A percentile compares a stretch with the other conserved stretches of the same genome.
These are phyloP conservation scores for Scaeva pyrastri DNA, from an alignment of 2,888 invertebrate species.

Conservation along the genomic window DNA sequence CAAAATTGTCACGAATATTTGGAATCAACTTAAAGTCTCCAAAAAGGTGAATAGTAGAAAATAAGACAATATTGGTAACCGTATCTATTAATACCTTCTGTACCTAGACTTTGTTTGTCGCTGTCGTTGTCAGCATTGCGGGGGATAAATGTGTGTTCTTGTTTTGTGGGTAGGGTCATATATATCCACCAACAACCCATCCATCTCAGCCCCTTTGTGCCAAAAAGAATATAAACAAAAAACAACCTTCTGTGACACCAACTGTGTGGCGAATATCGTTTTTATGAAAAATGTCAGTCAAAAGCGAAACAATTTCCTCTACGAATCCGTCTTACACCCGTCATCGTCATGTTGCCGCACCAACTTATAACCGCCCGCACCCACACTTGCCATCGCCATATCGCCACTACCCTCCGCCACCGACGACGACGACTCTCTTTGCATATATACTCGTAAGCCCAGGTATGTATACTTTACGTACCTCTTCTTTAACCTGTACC, in stretches of 20 bases:
- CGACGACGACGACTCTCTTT: not conserved
- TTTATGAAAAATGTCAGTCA: constrained; percentile 76
- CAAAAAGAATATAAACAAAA: constrained; percentile 12
- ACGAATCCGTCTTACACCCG: constrained; percentile 70
- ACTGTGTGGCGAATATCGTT: constrained; percentile 76
- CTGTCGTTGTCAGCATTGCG: constrained; percentile 56
- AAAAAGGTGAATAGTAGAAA: not conserved
- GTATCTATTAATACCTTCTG: not conserved
- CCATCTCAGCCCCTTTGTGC: constrained; percentile 23
- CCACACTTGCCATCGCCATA: constrained; percentile 33
- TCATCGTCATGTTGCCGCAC: constrained; percentile 11
- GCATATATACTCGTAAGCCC: no score
- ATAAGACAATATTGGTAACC: not conserved
- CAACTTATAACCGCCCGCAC: not conserved
- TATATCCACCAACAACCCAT: constrained; percentile 44
- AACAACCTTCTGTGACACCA: constrained; percentile 61
- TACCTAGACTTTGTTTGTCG: constrained; percentile 50
- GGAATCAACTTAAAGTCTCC: no score
- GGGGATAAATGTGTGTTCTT: constrained; percentile 47
- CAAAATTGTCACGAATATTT: no score
- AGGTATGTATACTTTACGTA: not conserved
- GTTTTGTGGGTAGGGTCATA: constrained; percentile 29
- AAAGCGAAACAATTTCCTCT: constrained; percentile 76
- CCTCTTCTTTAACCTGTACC: not conserved
- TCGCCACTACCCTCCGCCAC: not conserved